Evolutionary conservation across 2,113 vertebrate species (phyloP).

Genomic region (Heterochromis multidens): DNA sequence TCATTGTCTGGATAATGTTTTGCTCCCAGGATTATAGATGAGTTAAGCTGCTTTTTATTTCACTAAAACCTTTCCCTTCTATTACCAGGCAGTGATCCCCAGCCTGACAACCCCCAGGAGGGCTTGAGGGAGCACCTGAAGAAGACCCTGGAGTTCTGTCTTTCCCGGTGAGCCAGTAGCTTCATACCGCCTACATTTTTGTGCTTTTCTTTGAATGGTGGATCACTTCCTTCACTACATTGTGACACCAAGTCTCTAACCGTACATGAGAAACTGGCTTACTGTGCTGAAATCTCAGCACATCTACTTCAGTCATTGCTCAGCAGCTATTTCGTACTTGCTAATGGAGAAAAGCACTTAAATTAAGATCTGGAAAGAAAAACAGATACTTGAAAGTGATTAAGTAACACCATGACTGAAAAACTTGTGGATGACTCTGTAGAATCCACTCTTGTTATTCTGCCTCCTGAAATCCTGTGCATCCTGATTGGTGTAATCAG

Average conservation of each 20-base stretch:
- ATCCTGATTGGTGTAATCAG: not conserved
- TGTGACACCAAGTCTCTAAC: not conserved
- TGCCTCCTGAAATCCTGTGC: not conserved
- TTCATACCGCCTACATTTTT: not conserved
- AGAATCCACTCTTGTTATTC: not conserved
- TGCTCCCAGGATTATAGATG: not conserved
- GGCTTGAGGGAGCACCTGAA: conserved; percentile 92
- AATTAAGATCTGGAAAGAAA: not conserved
- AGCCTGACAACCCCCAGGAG: conserved; percentile 73
- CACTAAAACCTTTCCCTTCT: not conserved
- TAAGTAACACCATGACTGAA: not conserved
- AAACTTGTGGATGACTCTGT: not conserved
- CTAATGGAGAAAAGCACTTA: not conserved
- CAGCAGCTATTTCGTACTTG: not conserved
- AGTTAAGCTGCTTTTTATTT: not conserved
- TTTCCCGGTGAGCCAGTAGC: conserved; percentile 83
- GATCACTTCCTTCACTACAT: not conserved
- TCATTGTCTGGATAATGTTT: not conserved
- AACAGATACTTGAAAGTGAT: not conserved
- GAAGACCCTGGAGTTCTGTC: conserved; percentile 97
- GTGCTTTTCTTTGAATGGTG: not conserved
- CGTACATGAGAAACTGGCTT: fast-evolving
- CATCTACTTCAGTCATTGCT: not conserved
- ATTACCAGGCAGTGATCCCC: conserved; percentile 48
- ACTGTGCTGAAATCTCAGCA: not conserved